Evolutionary conservation across 2,113 vertebrate species (phyloP).

Genomic region (Antigone vipio): DNA sequence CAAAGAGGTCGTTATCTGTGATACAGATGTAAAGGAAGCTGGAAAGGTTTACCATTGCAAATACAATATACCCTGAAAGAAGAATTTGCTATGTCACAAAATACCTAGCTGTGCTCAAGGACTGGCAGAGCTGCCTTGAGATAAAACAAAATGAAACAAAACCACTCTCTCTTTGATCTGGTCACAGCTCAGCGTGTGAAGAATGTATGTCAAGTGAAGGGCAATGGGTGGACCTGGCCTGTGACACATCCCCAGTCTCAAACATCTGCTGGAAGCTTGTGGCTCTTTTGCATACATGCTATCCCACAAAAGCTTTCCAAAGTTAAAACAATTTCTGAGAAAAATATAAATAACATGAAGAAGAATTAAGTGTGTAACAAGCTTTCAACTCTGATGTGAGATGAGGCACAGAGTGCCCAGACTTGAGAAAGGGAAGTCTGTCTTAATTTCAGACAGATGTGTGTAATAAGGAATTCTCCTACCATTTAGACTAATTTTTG

Average conservation of each 20-base stretch:
- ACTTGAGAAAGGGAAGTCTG: neutral
- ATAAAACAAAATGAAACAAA: constrained; percentile 19
- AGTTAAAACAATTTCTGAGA: neutral
- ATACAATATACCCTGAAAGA: neutral
- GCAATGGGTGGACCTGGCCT: neutral
- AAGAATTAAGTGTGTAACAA: neutral
- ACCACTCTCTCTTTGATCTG: neutral
- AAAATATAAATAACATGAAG: neutral
- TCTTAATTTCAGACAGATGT: neutral
- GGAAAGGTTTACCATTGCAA: neutral
- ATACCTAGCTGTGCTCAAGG: neutral
- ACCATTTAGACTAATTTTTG: neutral
- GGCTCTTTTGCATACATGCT: neutral
- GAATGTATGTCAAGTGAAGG: neutral
- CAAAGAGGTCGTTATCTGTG: neutral
- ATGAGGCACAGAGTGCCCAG: neutral
- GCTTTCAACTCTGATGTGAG: neutral
- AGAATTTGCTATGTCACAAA: neutral
- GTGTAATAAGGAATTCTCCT: neutral
- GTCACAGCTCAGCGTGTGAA: neutral
- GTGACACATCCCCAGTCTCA: neutral
- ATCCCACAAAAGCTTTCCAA: neutral
- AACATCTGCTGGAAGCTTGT: neutral
- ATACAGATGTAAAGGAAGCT: neutral
- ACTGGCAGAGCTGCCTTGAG: neutral